phyloP scores from a whole-genome alignment of 2,888 invertebrate species.

The Drosophila prolongata region DNA sequence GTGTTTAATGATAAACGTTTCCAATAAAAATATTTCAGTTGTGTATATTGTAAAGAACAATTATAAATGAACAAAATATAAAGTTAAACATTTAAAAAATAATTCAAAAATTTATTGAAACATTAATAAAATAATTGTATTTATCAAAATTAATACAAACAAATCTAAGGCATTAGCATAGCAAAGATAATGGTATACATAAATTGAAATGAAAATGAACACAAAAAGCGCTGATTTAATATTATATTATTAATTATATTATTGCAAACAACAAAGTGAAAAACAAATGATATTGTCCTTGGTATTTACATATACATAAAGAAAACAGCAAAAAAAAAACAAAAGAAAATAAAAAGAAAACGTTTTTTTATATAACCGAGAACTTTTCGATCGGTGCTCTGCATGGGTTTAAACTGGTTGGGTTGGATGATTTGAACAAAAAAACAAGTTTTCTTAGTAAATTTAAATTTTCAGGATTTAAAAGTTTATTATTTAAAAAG shows the following conservation, averaged over 20 bases:
- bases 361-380: slow-evolving; percentile 57
- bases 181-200: slow-evolving; percentile 62
- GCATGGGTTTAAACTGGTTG: slow-evolving; percentile 35
- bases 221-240: slow-evolving; percentile 81
- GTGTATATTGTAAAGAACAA: slow-evolving; percentile 76
- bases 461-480: too few relatives aligned
- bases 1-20: slow-evolving; percentile 46
- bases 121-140: slow-evolving; percentile 78
- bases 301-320: slow-evolving; percentile 83
- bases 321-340: slow-evolving; percentile 45
- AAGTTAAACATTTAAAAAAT: slow-evolving; percentile 78
- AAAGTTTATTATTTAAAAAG: too few relatives aligned
- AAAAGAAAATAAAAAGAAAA: slow-evolving; percentile 66
- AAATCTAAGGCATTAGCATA: slow-evolving; percentile 80
- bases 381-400: slow-evolving; percentile 6
- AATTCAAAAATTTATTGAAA: slow-evolving; percentile 68
- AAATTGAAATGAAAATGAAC: slow-evolving; percentile 65
- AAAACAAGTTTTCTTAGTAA: too few relatives aligned
- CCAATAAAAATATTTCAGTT: slow-evolving; percentile 65
- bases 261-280: slow-evolving; percentile 70
- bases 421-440: background rate
- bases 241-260: slow-evolving; percentile 81
- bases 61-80: slow-evolving; percentile 66
- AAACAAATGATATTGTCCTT: slow-evolving; percentile 83
- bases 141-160: slow-evolving; percentile 75